These are phyloP conservation scores for Petrocephalus schoutedeni DNA, from an alignment of 2,797 vertebrate genomes.

Conservation along the genomic window DNA sequence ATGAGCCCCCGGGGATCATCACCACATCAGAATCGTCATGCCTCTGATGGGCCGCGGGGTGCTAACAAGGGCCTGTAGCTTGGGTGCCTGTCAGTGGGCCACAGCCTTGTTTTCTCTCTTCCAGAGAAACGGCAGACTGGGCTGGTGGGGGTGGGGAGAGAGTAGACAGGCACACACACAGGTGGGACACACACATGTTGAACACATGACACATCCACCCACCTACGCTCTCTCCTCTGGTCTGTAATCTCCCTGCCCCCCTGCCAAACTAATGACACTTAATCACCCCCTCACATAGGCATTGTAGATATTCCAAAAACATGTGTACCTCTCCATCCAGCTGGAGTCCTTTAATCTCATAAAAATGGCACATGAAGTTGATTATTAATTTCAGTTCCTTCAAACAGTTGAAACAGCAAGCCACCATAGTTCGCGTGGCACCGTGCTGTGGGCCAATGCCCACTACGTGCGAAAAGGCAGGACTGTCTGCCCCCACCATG, in stretches of 20 bases:
- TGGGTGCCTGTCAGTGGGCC: not conserved
- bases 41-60: slow-evolving; percentile 50
- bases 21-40: slow-evolving; percentile 47
- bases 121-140: not conserved
- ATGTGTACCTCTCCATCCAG: slow-evolving; percentile 24
- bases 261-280: slow-evolving; percentile 43
- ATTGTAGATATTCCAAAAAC: slow-evolving; percentile 35
- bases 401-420: not conserved
- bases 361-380: slow-evolving; percentile 30
- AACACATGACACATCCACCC: slow-evolving; percentile 21
- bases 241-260: slow-evolving; percentile 33
- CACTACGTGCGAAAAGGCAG: slow-evolving; percentile 28
- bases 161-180: not conserved
- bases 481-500: slow-evolving; percentile 39
- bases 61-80: slow-evolving; percentile 39
- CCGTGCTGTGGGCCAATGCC: not conserved
- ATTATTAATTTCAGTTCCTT: slow-evolving; percentile 5
- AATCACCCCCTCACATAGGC: slow-evolving; percentile 30
- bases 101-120: not conserved
- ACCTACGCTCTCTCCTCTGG: slow-evolving; percentile 23
- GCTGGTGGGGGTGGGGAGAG: slow-evolving; percentile 9
- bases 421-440: slow-evolving; percentile 33
- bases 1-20: slow-evolving; percentile 32
- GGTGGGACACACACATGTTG: not conserved
- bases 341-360: slow-evolving; percentile 32